Conservation (phyloP, 2,113 vertebrate species). For the Lagopus muta region DNA sequence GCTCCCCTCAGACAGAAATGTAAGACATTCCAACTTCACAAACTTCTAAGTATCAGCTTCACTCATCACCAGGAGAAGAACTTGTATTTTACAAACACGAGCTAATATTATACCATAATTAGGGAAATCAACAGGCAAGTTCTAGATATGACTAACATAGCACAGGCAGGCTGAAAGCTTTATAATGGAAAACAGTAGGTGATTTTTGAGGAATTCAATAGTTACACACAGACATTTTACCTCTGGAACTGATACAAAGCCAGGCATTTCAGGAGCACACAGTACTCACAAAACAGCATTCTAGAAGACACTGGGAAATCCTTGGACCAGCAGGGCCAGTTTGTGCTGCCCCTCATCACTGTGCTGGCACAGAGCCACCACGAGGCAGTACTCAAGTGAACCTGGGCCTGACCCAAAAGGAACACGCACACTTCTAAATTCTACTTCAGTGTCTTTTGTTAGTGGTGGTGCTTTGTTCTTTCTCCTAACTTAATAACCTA, state of each 20-base stretch:
- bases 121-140: neutral
- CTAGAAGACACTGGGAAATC: neutral
- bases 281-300: accelerated
- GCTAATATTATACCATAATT: neutral
- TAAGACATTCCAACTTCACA: neutral
- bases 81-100: neutral
- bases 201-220: neutral
- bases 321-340: neutral
- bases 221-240: accelerated
- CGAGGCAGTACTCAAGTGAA: neutral
- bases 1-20: neutral
- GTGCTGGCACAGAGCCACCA: neutral
- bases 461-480: no score
- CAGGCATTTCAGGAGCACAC: neutral
- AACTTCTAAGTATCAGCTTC: neutral
- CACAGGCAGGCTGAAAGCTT: accelerated
- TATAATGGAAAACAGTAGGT: neutral
- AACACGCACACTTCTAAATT: neutral
- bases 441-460: neutral
- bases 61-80: neutral
- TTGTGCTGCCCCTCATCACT: neutral
- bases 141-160: neutral
- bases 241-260: neutral
- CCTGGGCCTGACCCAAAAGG: neutral
- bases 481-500: neutral